Percentiles rank a stretch among this genome's conserved stretches.
phyloP scores from a whole-genome alignment of 2,113 vertebrate genomes.

The Emberiza fucata region DNA sequence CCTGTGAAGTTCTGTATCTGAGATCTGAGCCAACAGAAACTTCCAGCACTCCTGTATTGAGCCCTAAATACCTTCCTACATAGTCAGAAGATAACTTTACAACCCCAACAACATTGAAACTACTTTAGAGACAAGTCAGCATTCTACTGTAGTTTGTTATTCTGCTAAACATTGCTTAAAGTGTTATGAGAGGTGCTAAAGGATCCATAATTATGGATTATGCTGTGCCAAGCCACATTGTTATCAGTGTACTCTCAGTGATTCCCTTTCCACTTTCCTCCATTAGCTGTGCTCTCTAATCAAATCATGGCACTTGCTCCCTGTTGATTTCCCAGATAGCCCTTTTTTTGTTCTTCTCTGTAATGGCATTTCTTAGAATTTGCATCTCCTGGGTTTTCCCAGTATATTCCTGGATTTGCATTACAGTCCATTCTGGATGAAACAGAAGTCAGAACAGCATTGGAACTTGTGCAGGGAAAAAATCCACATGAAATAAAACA shows the following conservation, averaged over 20 bases:
- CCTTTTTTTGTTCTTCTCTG: not conserved
- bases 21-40: not conserved
- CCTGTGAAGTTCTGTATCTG: not conserved
- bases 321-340: not conserved
- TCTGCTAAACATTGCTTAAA: not conserved
- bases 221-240: not conserved
- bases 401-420: not conserved
- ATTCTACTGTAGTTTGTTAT: not conserved
- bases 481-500: not conserved
- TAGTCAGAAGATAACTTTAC: not conserved
- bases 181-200: not conserved
- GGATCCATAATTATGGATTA: conserved; percentile 6
- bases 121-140: not conserved
- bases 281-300: not conserved
- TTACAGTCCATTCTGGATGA: not conserved
- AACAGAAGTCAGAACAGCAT: not conserved
- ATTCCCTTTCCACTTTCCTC: not conserved
- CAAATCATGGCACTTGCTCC: not conserved
- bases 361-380: not conserved
- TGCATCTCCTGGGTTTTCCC: not conserved
- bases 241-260: not conserved
- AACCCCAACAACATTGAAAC: not conserved
- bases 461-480: not conserved
- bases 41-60: not conserved
- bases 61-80: not conserved